A percentile compares a stretch with the other conserved stretches of the same genome.
These are phyloP conservation scores for Labeo calbasu DNA, from an alignment of 2,797 vertebrate species.

Conservation along the genomic window DNA sequence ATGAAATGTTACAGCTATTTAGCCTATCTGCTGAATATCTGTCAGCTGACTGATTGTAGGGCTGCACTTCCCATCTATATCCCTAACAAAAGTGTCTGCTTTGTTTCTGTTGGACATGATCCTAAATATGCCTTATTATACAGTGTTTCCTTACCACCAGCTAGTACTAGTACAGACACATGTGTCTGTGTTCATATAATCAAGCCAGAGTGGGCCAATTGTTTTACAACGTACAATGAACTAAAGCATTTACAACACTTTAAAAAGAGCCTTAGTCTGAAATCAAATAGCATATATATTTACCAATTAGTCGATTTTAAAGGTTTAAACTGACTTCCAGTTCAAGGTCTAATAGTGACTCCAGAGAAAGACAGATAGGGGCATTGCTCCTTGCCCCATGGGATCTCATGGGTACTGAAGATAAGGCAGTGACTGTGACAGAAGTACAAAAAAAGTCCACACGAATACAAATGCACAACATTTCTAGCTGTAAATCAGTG, in stretches of 20 bases:
- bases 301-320: neutral
- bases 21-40: slow-evolving; percentile 10
- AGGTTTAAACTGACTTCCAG: slow-evolving; percentile 1
- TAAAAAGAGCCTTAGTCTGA: neutral
- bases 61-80: neutral
- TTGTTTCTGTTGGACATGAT: neutral
- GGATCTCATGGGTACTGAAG: slow-evolving; percentile 17
- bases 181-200: neutral
- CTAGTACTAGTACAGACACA: neutral
- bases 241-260: neutral
- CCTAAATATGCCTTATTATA: neutral
- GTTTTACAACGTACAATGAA: neutral
- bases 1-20: neutral
- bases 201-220: neutral
- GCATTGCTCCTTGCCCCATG: neutral
- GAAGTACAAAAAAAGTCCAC: slow-evolving; percentile 20
- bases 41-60: neutral
- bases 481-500: slow-evolving; percentile 4
- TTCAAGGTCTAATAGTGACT: neutral
- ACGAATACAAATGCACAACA: neutral
- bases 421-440: neutral
- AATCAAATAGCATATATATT: neutral
- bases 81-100: neutral
- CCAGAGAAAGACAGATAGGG: neutral
- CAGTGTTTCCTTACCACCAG: neutral